These are phyloP conservation scores for Sceliomorpha sp. DNA, from an alignment of 2,888 invertebrate species.

Conservation along the genomic window DNA sequence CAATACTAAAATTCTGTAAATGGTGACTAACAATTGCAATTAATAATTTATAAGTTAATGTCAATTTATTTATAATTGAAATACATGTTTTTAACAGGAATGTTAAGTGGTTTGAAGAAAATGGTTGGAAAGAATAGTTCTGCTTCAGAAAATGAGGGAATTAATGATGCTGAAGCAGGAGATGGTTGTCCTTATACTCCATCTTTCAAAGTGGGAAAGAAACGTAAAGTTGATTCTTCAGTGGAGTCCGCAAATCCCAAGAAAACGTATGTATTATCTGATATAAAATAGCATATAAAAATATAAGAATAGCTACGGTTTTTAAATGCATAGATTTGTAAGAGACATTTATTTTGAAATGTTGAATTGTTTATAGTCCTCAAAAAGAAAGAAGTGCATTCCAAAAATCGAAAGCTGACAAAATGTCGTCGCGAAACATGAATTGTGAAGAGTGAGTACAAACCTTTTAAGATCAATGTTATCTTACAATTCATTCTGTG, in stretches of 20 bases:
- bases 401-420: slow-evolving; percentile 64
- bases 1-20: too few species aligned
- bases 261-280: too few species aligned
- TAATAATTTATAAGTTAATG: slow-evolving; percentile 1
- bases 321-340: too few species aligned
- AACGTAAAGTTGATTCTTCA: slow-evolving; percentile 85
- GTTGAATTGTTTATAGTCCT: slow-evolving; percentile 57
- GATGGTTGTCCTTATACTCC: slow-evolving; percentile 81
- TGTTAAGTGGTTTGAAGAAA: slow-evolving; percentile 88
- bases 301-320: too few species aligned
- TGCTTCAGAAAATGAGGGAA: slow-evolving; percentile 81
- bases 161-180: slow-evolving; percentile 41
- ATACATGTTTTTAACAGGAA: slow-evolving; percentile 81
- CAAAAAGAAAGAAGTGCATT: slow-evolving; percentile 65
- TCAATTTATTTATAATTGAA: slow-evolving; percentile 1
- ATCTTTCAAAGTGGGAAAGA: slow-evolving; percentile 84
- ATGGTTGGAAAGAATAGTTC: slow-evolving; percentile 85
- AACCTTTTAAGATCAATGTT: slow-evolving; percentile 24
- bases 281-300: too few species aligned
- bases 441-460: slow-evolving; percentile 67
- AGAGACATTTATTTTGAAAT: slow-evolving; percentile 3
- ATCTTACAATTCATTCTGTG: slow-evolving; percentile 16
- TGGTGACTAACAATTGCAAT: too few species aligned
- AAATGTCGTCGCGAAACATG: slow-evolving; percentile 63
- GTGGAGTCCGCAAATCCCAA: too few species aligned